phyloP scores from a whole-genome alignment of 2,888 invertebrate genomes.

The Scaeva pyrastri region DNA sequence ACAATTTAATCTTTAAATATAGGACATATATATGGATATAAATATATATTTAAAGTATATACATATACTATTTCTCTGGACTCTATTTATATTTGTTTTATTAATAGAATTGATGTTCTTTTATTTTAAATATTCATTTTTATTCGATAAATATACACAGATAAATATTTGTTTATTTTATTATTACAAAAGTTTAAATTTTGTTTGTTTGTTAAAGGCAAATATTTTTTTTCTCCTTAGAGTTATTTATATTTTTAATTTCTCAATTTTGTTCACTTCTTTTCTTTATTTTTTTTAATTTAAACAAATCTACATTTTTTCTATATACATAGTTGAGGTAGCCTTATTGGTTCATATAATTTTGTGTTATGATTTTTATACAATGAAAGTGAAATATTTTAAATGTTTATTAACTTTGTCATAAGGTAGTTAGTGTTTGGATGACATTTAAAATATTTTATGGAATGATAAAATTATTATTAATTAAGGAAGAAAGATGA shows the following conservation, averaged over 20 bases:
- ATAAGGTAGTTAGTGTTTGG: slow-evolving; percentile 33
- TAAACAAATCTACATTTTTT: slow-evolving; percentile 46
- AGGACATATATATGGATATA: slow-evolving; percentile 43
- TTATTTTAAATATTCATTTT: slow-evolving; percentile 38
- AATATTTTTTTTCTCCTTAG: slow-evolving; percentile 12
- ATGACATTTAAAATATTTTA: not conserved
- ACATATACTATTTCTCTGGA: slow-evolving; percentile 62
- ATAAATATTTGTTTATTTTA: slow-evolving; percentile 50
- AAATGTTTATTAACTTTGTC: slow-evolving; percentile 1
- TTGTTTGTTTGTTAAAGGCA: slow-evolving; percentile 18
- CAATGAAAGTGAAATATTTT: slow-evolving; percentile 15
- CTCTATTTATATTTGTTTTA: slow-evolving; percentile 28
- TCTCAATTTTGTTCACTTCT: not conserved
- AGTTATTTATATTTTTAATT: slow-evolving; percentile 49
- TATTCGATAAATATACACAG: slow-evolving; percentile 59
- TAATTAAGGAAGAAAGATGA: too few relatives aligned
- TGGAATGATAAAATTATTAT: not conserved
- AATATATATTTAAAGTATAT: too few relatives aligned
- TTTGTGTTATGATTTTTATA: slow-evolving; percentile 13
- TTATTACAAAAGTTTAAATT: slow-evolving; percentile 9
- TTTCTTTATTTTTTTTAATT: slow-evolving; percentile 13
- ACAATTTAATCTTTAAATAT: slow-evolving; percentile 38
- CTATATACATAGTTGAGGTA: slow-evolving; percentile 68
- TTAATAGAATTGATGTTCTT: slow-evolving; percentile 33
- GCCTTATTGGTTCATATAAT: slow-evolving; percentile 57